A percentile compares a stretch with the other conserved stretches of the same genome.
Conservation (phyloP, 2,113 vertebrate genomes). For the Onychorhynchus coronatus region DNA sequence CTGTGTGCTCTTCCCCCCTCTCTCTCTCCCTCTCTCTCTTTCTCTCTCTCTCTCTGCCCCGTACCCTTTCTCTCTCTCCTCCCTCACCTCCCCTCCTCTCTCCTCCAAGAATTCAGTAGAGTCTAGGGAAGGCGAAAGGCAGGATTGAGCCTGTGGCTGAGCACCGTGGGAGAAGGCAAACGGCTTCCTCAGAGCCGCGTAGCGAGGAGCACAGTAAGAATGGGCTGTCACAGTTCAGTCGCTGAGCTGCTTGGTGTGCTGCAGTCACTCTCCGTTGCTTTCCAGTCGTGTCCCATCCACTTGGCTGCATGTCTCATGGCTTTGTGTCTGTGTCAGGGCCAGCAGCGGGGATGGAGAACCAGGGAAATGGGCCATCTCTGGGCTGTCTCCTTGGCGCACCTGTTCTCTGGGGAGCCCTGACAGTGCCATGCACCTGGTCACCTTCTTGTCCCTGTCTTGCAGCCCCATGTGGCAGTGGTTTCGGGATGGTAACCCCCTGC, state of each 20-base stretch:
- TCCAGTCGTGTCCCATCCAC: constrained; percentile 20
- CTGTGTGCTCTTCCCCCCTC: neutral
- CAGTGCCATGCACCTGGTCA: neutral
- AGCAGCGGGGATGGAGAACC: neutral
- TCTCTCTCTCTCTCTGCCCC: neutral
- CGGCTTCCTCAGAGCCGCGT: constrained; percentile 6
- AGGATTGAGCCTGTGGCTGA: constrained; percentile 53
- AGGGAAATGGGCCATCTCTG: constrained; percentile 11
- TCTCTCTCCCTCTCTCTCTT: neutral
- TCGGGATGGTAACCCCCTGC: constrained; percentile 77
- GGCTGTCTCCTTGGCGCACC: neutral
- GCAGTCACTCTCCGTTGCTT: constrained; percentile 49
- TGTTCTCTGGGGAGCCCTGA: neutral
- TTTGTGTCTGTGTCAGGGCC: constrained; percentile 25
- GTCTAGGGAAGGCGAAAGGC: constrained; percentile 37
- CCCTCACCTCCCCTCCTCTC: neutral
- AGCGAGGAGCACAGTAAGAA: constrained; percentile 64
- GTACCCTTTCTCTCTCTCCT: neutral
- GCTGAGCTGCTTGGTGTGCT: constrained; percentile 41
- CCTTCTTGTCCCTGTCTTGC: neutral
- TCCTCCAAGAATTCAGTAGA: constrained; percentile 29
- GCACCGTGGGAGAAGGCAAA: constrained; percentile 37
- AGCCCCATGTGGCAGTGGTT: constrained; percentile 94
- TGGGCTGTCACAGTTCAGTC: neutral
- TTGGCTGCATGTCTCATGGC: constrained; percentile 60